phyloP scores from a whole-genome alignment of 2,888 invertebrate genomes.

The Shargacucullia verbasci region DNA sequence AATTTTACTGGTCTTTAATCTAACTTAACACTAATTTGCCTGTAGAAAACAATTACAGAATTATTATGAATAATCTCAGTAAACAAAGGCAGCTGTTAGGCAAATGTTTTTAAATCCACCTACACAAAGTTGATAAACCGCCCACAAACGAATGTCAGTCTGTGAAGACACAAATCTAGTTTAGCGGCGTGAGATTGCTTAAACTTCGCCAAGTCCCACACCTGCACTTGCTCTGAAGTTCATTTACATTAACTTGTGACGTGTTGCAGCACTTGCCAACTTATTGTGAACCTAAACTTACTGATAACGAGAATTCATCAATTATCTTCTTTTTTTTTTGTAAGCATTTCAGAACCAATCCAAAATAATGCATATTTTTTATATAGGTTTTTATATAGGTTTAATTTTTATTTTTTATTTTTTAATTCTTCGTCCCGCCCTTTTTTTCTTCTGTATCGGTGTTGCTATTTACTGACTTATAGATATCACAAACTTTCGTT shows the following conservation, averaged over 20 bases:
- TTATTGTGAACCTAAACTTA: conserved; percentile 40
- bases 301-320: conserved; percentile 19
- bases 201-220: conserved; percentile 56
- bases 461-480: too few relatives aligned
- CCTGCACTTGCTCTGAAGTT: conserved; percentile 66
- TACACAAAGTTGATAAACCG: conserved; percentile 37
- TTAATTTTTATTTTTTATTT: too few relatives aligned
- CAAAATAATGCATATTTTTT: too few relatives aligned
- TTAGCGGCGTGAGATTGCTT: conserved; percentile 56
- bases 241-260: conserved; percentile 71
- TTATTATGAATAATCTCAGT: too few relatives aligned
- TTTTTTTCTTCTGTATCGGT: too few relatives aligned
- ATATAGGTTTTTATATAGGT: too few relatives aligned
- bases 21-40: too few relatives aligned
- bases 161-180: conserved; percentile 54
- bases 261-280: conserved; percentile 45
- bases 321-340: conserved; percentile 15
- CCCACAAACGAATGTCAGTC: conserved; percentile 35
- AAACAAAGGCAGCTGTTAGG: background rate
- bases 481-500: too few relatives aligned
- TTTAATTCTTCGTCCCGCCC: too few relatives aligned
- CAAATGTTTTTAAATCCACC: conserved; percentile 30
- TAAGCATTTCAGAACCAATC: too few relatives aligned
- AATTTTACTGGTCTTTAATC: too few relatives aligned
- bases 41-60: too few relatives aligned